Percentiles rank a stretch among this genome's conserved stretches.
These are phyloP conservation scores for Boulengeromyrus knoepffleri DNA, from an alignment of 2,113 vertebrate genomes.

Conservation along the genomic window DNA sequence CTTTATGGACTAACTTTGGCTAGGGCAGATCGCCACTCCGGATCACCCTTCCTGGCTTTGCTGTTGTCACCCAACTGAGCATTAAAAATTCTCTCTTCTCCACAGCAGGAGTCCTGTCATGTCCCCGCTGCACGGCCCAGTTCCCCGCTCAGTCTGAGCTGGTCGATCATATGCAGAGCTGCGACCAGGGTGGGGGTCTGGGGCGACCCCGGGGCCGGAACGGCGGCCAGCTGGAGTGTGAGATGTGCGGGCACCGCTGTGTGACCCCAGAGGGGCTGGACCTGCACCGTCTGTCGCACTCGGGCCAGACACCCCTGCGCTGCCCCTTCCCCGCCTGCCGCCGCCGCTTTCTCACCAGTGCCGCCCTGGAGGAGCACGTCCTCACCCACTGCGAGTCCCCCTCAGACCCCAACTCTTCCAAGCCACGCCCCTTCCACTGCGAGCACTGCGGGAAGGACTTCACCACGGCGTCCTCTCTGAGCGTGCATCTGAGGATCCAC, in stretches of 20 bases:
- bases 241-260: constrained; percentile 81
- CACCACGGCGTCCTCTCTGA: constrained; percentile 77
- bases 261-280: constrained; percentile 72
- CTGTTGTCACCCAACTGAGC: neutral
- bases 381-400: constrained; percentile 55
- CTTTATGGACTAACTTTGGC: neutral
- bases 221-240: constrained; percentile 69
- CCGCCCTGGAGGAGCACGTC: constrained; percentile 48
- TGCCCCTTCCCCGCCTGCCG: constrained; percentile 67
- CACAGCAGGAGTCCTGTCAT: constrained; percentile 40
- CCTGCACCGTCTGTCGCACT: constrained; percentile 67
- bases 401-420: constrained; percentile 29
- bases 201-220: constrained; percentile 38
- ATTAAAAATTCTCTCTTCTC: neutral
- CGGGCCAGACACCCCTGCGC: constrained; percentile 68
- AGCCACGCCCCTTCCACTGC: constrained; percentile 65
- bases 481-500: constrained; percentile 82
- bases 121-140: constrained; percentile 66
- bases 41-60: neutral
- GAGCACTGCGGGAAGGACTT: constrained; percentile 77
- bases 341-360: constrained; percentile 55
- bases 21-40: neutral
- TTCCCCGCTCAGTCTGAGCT: constrained; percentile 68
- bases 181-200: constrained; percentile 21
- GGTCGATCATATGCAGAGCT: constrained; percentile 70